Evolutionary conservation across 1,140 invertebrate genomes (phyloP).

Genomic region (Drosophila subpulchrella): DNA sequence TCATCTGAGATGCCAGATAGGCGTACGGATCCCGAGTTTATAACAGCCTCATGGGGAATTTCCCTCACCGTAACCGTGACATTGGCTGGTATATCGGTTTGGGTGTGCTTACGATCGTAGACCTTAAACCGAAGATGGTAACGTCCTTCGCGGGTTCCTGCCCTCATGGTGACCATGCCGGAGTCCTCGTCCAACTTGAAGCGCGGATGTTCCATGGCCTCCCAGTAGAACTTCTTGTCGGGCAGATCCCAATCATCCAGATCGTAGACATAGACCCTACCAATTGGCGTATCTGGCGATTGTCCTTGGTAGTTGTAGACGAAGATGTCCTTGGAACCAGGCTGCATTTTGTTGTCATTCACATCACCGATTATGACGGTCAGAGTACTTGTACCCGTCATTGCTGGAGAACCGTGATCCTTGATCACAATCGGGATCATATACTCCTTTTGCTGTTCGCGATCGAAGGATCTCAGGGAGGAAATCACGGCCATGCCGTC

Average conservation of each 20-base stretch:
- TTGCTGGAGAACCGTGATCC: slow-evolving; percentile 93
- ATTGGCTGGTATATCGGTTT: slow-evolving; percentile 95
- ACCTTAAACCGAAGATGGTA: slow-evolving; percentile 96
- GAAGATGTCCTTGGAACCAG: slow-evolving; percentile 97
- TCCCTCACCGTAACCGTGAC: slow-evolving; percentile 96
- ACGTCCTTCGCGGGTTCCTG: slow-evolving; percentile 93
- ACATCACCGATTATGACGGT: slow-evolving; percentile 98
- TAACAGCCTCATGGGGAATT: slow-evolving; percentile 97
- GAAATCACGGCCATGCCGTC: slow-evolving; percentile 98
- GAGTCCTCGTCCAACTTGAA: slow-evolving; percentile 96
- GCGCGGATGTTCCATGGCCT: slow-evolving; percentile 91
- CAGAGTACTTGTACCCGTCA: slow-evolving; percentile 97
- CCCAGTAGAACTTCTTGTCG: slow-evolving; percentile 98
- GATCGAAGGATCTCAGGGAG: slow-evolving; percentile 95
- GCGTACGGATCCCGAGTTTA: slow-evolving; percentile 97
- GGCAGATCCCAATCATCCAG: slow-evolving; percentile 98
- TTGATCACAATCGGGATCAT: slow-evolving; percentile 97
- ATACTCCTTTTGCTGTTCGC: slow-evolving; percentile 98
- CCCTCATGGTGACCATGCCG: slow-evolving; percentile 97
- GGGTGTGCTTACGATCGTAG: slow-evolving; percentile 96
- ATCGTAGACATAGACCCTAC: slow-evolving; percentile 97
- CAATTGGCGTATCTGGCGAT: slow-evolving; percentile 96
- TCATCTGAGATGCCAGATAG: slow-evolving; percentile 97
- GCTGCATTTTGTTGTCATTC: slow-evolving; percentile 99
- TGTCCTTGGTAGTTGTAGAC: slow-evolving; percentile 98